Evolutionary conservation across 2,113 vertebrate species (phyloP), one percentile per base, ranked within the genome.

Genomic region (Syngnathus typhle): DNA sequence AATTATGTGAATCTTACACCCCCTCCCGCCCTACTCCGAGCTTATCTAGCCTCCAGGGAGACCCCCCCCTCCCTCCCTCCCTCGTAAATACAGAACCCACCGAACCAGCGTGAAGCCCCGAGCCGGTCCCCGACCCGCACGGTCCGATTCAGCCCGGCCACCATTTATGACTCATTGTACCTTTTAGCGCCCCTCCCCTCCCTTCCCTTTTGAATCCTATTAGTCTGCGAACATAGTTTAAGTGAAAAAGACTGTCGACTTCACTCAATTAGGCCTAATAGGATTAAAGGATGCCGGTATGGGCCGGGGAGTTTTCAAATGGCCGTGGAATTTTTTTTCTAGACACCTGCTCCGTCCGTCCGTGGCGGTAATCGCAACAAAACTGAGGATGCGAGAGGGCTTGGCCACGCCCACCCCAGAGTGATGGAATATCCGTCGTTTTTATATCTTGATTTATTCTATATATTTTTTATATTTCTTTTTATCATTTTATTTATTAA

Each of bases 221-320:
- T 94, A 94, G 90, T 91, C 90, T 84, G 86, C 92, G 88, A 94
- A 94, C 91, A 94, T 93, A 90, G 90, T 92, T 92, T 93, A 92
- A 93, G 91, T 92, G 91, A 92, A 92, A 93, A 94, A 93, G 91
- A 91, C 90, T 92, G 85, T 87, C 90, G 84, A 92, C 89, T 93
- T 92, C 90, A 92, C 91, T 95, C 93, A 93, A 94, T 96, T 96
- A 93, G 87, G 81, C 87, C 88, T 95, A 95, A 97, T 91, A 94
- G 94, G 94, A 98, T 96, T 96, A 96, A 58, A 36, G 75, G 89
- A 87, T 79, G 90, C 88, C 91, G 89, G 91, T 92, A 93, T 92
- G 91, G 87, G 91, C 91, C 62, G 89, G 85, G 87, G 92, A 88
- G 88, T 92, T 95, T 93, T 44, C 39, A 94, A 94, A 93, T 83